Conservation (phyloP, 2,797 vertebrate genomes). For the Ciconia nigra region DNA sequence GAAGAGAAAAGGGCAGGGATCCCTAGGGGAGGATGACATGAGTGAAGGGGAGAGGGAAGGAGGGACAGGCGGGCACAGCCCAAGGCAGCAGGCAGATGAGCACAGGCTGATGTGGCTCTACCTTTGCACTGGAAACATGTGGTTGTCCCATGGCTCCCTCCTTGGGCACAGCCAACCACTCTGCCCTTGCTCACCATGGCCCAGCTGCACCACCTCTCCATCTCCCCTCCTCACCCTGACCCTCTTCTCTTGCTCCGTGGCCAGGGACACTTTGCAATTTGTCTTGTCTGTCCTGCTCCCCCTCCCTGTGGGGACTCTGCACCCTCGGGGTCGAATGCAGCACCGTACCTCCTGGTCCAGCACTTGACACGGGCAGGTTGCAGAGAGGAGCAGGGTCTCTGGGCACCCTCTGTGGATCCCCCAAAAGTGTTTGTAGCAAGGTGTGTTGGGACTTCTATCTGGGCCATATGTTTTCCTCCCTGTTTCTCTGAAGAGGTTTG, state of each 20-base stretch:
- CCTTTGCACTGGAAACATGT: rapidly evolving
- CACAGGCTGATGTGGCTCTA: neutral
- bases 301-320: neutral
- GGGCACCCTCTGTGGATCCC: neutral
- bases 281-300: neutral
- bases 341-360: neutral
- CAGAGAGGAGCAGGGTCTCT: neutral
- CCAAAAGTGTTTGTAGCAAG: neutral
- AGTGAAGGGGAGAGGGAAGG: neutral
- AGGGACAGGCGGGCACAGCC: neutral
- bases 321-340: rapidly evolving
- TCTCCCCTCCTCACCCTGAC: neutral
- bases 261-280: neutral
- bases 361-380: neutral
- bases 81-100: neutral
- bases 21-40: rapidly evolving
- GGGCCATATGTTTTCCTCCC: neutral
- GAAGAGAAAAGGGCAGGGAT: neutral
- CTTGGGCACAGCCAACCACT: neutral
- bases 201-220: neutral
- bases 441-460: neutral
- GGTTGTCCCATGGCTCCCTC: neutral
- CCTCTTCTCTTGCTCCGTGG: neutral
- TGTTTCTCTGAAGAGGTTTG: neutral
- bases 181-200: neutral